Evolutionary conservation across 2,888 invertebrate genomes (phyloP), one percentile per base, ranked within the genome.

Genomic region (Drosophila macrospina): DNA sequence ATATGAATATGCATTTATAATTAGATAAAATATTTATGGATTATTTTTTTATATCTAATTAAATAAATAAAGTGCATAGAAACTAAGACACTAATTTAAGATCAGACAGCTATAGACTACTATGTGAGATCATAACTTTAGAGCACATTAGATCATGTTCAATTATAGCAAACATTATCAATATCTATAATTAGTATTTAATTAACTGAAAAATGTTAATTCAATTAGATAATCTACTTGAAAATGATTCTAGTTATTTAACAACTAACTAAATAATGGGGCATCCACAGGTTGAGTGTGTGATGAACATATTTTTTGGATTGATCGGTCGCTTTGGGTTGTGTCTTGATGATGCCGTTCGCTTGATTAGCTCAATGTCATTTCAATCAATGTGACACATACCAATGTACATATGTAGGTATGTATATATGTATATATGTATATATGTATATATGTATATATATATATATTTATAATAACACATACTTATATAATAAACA

Each of bases 281-380:
- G 24, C 15, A 36, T 8, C 24, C 30, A 52, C 13, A 52, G 28
- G 34, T 47, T 30, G 30, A 11, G 26, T 26, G 13, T 50, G 50
- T 48, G n/a, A n/a, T 32, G 11, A 7, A 10, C n/a, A n/a, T n/a
- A n/a, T 41, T 41, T 39, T 10, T 20, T 44, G 30, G 4, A 16
- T 30, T 30, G 10, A 15, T 30, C 16, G 10, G 11, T 30, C 1
- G 16, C 4, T 47, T 15, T 47, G 56, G 36, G 15, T 48, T 28
- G 16, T 68, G 30, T 20, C 15, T 56, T 52, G 65, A 50, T 34
- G 45, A 52, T 42, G 62, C 47, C 30, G 56, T 60, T 54, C 66
- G 56, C 55, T 76, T 62, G 73, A 77, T 73, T 69, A 62, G 69
- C 79, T 66, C 78, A 78, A 78, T 73, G 78, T 67, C 78, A 75